Evolutionary conservation across 2,113 vertebrate species (phyloP).

Genomic region (Narcine bancroftii): DNA sequence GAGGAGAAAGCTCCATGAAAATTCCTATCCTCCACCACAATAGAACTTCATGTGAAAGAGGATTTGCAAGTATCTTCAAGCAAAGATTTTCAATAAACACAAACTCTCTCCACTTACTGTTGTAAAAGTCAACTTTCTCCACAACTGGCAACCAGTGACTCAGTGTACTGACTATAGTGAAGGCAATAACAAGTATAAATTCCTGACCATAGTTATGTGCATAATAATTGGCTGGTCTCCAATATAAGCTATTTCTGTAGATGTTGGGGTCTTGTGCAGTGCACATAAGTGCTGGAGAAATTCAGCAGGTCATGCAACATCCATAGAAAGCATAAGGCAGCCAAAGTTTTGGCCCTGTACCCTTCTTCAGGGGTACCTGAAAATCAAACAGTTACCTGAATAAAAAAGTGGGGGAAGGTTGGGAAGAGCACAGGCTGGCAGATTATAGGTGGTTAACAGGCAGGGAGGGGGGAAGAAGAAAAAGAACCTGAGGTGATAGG

Average conservation of each 20-base stretch:
- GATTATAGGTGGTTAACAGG: no score
- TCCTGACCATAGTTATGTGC: neutral
- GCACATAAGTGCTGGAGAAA: no score
- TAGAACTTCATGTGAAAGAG: neutral
- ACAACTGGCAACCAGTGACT: neutral
- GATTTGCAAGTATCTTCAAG: neutral
- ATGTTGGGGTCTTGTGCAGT: no score
- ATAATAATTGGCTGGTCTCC: neutral
- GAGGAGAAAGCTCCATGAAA: neutral
- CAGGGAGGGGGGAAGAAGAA: no score
- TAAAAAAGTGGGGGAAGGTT: no score
- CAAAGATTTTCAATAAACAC: neutral
- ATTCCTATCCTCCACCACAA: neutral
- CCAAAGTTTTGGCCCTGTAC: no score
- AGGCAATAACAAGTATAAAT: neutral
- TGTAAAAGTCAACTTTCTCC: neutral
- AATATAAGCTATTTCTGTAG: neutral
- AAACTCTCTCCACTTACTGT: neutral
- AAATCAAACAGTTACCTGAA: no score
- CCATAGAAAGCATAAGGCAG: no score
- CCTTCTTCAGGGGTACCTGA: no score
- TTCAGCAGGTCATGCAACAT: no score
- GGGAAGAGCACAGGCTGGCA: no score
- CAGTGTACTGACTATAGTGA: neutral
- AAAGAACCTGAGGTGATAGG: no score